phyloP scores from a whole-genome alignment of 2,797 vertebrate species.

The Lacerta viridis region DNA sequence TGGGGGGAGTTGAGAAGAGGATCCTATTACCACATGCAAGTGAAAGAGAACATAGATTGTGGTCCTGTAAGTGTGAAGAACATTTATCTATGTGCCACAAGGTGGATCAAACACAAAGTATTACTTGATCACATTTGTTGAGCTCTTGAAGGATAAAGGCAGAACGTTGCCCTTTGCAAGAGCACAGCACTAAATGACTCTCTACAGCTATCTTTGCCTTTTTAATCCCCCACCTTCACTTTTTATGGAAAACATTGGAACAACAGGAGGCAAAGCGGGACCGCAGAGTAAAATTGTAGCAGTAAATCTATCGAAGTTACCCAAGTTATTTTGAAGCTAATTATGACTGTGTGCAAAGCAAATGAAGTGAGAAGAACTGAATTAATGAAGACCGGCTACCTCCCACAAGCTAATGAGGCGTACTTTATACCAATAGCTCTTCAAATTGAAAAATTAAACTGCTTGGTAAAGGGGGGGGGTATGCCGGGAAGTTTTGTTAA shows the following conservation, averaged over 20 bases:
- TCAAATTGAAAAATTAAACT: slow-evolving; percentile 82
- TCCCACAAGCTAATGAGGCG: slow-evolving; percentile 83
- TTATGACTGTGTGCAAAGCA: slow-evolving; percentile 84
- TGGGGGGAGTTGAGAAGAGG: background rate
- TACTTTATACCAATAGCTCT: slow-evolving; percentile 76
- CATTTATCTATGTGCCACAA: background rate
- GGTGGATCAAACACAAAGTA: background rate
- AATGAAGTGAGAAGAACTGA: slow-evolving; percentile 85
- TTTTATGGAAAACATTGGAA: slow-evolving; percentile 57
- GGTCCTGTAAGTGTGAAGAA: slow-evolving; percentile 32
- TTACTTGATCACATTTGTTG: slow-evolving; percentile 45
- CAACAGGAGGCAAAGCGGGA: slow-evolving; percentile 57
- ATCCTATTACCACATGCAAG: background rate
- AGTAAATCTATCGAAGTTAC: slow-evolving; percentile 82
- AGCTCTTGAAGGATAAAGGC: slow-evolving; percentile 25
- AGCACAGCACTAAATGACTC: slow-evolving; percentile 38
- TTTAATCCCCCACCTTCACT: slow-evolving; percentile 34
- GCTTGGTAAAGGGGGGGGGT: slow-evolving; percentile 21
- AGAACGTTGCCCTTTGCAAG: slow-evolving; percentile 34
- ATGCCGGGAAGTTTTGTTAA: slow-evolving; percentile 49
- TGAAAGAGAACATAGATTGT: background rate
- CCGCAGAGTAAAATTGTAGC: slow-evolving; percentile 67
- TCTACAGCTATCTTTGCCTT: slow-evolving; percentile 35
- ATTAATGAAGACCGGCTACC: slow-evolving; percentile 82
- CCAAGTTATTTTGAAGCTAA: slow-evolving; percentile 83